Evolutionary conservation across 2,797 vertebrate genomes (phyloP).

Genomic region (Manis javanica): DNA sequence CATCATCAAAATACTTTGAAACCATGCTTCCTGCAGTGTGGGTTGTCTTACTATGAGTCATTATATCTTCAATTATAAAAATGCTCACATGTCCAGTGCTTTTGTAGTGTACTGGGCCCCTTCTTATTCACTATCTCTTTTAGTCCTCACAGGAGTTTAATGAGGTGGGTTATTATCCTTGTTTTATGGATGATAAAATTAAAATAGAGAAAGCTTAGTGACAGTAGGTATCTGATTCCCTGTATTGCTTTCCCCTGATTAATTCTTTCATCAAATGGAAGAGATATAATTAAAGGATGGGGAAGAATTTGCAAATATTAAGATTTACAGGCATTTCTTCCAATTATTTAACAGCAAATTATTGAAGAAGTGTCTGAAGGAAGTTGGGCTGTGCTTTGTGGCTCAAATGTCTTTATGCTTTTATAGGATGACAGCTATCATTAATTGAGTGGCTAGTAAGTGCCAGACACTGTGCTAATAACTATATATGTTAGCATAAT

Average conservation of each 20-base stretch:
- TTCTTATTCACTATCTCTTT: slow-evolving; percentile 20
- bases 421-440: not conserved
- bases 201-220: slow-evolving; percentile 22
- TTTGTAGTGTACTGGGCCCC: not conserved
- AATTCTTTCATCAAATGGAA: slow-evolving; percentile 1
- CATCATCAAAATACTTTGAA: slow-evolving; percentile 16
- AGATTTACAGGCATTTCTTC: not conserved
- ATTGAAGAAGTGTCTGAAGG: slow-evolving; percentile 19
- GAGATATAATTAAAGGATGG: slow-evolving; percentile 10
- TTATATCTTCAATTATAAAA: not conserved
- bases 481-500: slow-evolving; percentile 20
- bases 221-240: not conserved
- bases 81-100: not conserved
- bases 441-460: not conserved
- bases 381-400: slow-evolving; percentile 4
- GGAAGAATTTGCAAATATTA: not conserved
- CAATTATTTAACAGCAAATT: not conserved
- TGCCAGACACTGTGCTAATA: not conserved
- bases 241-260: not conserved
- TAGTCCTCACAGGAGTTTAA: not conserved
- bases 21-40: not conserved
- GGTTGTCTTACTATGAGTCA: not conserved
- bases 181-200: slow-evolving; percentile 32
- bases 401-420: slow-evolving; percentile 10
- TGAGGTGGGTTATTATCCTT: not conserved